Evolutionary conservation across 1,140 invertebrate genomes (phyloP), one percentile per base, ranked within the genome.

Genomic region (Pseudomyrmex cubaensis): DNA sequence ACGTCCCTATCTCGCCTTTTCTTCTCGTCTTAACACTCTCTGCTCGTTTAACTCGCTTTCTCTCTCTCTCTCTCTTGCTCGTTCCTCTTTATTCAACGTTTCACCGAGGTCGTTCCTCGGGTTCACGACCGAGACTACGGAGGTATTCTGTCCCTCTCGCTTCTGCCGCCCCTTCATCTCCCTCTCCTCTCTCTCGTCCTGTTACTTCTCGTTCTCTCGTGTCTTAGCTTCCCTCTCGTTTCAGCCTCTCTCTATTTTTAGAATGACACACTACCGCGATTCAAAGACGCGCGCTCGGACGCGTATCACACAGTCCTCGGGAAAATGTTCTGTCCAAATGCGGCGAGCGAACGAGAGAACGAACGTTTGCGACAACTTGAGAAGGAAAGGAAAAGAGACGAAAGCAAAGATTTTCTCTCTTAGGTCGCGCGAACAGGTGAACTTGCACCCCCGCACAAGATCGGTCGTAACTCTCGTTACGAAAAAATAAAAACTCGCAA

Each of bases 201-300:
- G 61, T 82, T 9, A n/a, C 35, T 25, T 52, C 46, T 54, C 82
- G 20, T 62, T 69, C 75, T 57, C 50, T 50, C 74, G 22, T 25
- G 9, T 35, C 75, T 77, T 80, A 46, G 75, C 75, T 77, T 77
- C 50, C 74, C 64, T 66, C 87, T 89, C 87, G 57, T 89, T 93
- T 90, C 86, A 89, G 89, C 84, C 83, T 90, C 90, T 93, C 82
- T 85, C 89, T 94, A 94, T 94, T 94, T 94, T 93, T 94, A 94
- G 93, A 92, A 92, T 93, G 92, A 94, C 92, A 93, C 92, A 93
- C 91, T 94, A 91, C 89, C 91, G 92, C 89, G 90, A 93, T 92
- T 92, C 89, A 92, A 85, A 90, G 88, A 87, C 87, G 90, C 91
- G 87, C 87, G 88, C 83, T 84, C 75, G 85, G 78, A 82, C 83